Conservation (phyloP, 2,797 vertebrate genomes). For the Tamandua tetradactyla region DNA sequence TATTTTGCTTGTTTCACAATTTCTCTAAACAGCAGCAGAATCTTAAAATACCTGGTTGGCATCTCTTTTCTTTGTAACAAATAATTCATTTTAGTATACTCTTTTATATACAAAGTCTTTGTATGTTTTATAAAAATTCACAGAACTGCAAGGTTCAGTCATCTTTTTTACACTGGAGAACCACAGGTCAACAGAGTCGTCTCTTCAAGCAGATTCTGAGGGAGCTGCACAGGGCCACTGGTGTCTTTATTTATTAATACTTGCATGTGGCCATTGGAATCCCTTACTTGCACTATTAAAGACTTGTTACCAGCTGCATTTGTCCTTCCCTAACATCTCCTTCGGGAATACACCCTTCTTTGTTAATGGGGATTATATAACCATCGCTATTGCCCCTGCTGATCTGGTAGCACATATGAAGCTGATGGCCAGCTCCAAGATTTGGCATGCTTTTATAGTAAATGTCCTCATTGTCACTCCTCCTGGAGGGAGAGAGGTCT, state of each 20-base stretch:
- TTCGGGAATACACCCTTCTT: constrained; percentile 95
- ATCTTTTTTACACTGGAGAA: constrained; percentile 84
- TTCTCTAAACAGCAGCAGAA: constrained; percentile 94
- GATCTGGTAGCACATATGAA: constrained; percentile 98
- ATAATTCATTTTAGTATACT: constrained; percentile 93
- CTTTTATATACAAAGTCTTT: constrained; percentile 96
- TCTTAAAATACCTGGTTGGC: constrained; percentile 96
- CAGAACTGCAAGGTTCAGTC: constrained; percentile 89
- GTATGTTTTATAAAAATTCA: constrained; percentile 89
- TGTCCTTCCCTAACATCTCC: constrained; percentile 99
- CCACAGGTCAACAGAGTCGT: constrained; percentile 85
- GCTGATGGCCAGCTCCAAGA: constrained; percentile 94
- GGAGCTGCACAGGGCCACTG: constrained; percentile 78
- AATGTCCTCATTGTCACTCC: constrained; percentile 96
- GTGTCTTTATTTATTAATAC: constrained; percentile 83
- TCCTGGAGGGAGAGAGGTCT: constrained; percentile 95
- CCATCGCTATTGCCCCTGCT: constrained; percentile 96
- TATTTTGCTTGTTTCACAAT: constrained; percentile 87
- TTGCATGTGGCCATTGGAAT: constrained; percentile 86
- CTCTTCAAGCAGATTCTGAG: constrained; percentile 84
- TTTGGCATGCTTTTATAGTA: constrained; percentile 99
- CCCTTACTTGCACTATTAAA: constrained; percentile 92
- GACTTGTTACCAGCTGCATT: constrained; percentile 99
- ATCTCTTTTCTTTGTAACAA: constrained; percentile 94
- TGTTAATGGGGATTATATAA: constrained; percentile 96